Conservation (phyloP, 2,888 invertebrate species). For the Melanophora roralis region DNA sequence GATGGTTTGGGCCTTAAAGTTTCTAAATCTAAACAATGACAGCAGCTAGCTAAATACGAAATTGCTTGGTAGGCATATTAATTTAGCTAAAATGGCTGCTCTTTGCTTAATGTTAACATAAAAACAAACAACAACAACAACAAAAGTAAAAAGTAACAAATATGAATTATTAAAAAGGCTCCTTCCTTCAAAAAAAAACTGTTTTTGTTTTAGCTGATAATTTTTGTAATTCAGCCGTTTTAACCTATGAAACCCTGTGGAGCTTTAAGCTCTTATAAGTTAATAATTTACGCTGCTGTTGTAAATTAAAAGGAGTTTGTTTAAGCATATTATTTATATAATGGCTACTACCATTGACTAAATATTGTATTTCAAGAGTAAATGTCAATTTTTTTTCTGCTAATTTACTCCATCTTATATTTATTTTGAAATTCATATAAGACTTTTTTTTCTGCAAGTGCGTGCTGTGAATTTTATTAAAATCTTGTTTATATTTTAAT, state of each 20-base stretch:
- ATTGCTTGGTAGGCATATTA: conserved; percentile 57
- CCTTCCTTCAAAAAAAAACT: background rate
- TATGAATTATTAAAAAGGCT: conserved; percentile 61
- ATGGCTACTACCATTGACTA: background rate
- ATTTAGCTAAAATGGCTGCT: conserved; percentile 38
- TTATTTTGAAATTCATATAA: background rate
- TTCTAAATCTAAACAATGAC: conserved; percentile 47
- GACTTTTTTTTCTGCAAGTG: conserved; percentile 46
- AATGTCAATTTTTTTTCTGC: background rate
- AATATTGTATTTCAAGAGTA: background rate
- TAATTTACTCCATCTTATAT: background rate
- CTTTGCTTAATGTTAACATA: background rate
- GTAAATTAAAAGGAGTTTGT: background rate
- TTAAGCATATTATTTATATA: background rate
- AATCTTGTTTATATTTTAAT: conserved; percentile 38
- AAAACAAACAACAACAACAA: background rate
- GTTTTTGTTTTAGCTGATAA: conserved; percentile 17
- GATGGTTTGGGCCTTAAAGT: conserved; percentile 36
- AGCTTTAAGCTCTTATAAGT: conserved; percentile 15
- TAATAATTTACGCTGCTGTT: conserved; percentile 56
- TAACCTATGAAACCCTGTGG: conserved; percentile 35
- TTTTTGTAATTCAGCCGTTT: conserved; percentile 22
- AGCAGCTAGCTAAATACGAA: conserved; percentile 30
- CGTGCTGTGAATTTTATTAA: conserved; percentile 69
- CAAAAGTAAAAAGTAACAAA: conserved; percentile 24